These are phyloP conservation scores for Drosophila kokeensis DNA, from an alignment of 2,888 invertebrate genomes.

Conservation along the genomic window DNA sequence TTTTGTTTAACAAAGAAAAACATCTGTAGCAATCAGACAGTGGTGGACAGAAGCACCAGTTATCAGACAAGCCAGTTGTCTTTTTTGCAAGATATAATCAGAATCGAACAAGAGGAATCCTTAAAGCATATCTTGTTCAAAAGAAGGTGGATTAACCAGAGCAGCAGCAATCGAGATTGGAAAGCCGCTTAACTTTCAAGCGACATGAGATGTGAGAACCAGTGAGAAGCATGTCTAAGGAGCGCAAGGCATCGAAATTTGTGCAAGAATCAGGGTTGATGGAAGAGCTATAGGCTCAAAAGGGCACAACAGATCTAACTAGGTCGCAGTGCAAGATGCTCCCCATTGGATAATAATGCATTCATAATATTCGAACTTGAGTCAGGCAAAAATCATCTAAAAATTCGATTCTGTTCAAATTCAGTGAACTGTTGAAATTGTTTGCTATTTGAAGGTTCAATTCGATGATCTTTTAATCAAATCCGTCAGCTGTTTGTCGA, in stretches of 20 bases:
- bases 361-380: too few species aligned
- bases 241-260: background rate
- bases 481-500: conserved; percentile 19
- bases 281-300: background rate
- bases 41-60: background rate
- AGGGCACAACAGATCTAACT: too few species aligned
- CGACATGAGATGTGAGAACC: too few species aligned
- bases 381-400: too few species aligned
- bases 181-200: too few species aligned
- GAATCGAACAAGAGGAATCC: background rate
- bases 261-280: background rate
- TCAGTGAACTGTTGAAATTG: background rate
- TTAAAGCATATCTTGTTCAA: background rate
- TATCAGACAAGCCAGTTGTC: background rate
- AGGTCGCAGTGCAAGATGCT: too few species aligned
- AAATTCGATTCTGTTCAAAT: too few species aligned
- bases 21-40: too few species aligned
- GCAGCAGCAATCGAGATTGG: too few species aligned
- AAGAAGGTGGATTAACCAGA: background rate
- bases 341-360: too few species aligned
- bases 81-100: background rate
- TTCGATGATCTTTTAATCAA: conserved; percentile 15
- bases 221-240: background rate
- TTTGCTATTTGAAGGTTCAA: conserved; percentile 1
- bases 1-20: background rate